Percentiles rank a stretch among this genome's conserved stretches.
These are phyloP conservation scores for Danio tinwini DNA, from an alignment of 2,797 vertebrate species.

Conservation along the genomic window DNA sequence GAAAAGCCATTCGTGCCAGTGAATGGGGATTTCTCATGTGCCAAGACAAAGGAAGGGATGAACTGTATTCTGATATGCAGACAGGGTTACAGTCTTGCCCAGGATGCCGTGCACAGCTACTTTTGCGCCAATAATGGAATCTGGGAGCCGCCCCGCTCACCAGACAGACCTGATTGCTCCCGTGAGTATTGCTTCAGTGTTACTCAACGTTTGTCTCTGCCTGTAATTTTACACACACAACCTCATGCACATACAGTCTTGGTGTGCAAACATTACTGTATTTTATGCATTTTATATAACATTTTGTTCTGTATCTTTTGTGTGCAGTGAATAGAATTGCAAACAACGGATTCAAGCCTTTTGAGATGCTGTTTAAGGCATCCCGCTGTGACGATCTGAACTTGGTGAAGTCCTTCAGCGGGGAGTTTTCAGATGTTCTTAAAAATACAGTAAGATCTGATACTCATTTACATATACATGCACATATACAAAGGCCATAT, in stretches of 20 bases:
- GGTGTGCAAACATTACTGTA: neutral
- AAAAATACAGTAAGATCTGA: conserved; percentile 86
- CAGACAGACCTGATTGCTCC: conserved; percentile 92
- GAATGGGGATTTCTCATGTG: conserved; percentile 89
- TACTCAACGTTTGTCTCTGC: conserved; percentile 25
- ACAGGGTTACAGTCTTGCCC: conserved; percentile 91
- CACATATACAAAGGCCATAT: neutral
- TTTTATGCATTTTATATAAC: conserved; percentile 5
- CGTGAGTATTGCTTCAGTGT: conserved; percentile 75
- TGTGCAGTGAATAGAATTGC: conserved; percentile 91
- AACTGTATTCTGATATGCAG: conserved; percentile 90
- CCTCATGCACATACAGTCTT: neutral
- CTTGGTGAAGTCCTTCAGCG: conserved; percentile 87
- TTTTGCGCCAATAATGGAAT: conserved; percentile 88
- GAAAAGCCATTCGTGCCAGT: conserved; percentile 87
- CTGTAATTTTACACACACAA: neutral
- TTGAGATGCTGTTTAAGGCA: conserved; percentile 96
- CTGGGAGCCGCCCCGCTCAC: conserved; percentile 87
- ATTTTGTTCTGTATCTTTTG: conserved; percentile 4
- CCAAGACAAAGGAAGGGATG: conserved; percentile 81
- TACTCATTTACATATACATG: neutral
- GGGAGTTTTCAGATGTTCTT: conserved; percentile 88
- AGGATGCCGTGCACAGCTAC: conserved; percentile 88
- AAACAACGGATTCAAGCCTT: conserved; percentile 96
- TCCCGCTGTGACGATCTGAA: conserved; percentile 89